Percentiles rank a stretch among this genome's conserved stretches.
Evolutionary conservation across 2,888 invertebrate species (phyloP).

Genomic region (Zhuqinia jingwanae): DNA sequence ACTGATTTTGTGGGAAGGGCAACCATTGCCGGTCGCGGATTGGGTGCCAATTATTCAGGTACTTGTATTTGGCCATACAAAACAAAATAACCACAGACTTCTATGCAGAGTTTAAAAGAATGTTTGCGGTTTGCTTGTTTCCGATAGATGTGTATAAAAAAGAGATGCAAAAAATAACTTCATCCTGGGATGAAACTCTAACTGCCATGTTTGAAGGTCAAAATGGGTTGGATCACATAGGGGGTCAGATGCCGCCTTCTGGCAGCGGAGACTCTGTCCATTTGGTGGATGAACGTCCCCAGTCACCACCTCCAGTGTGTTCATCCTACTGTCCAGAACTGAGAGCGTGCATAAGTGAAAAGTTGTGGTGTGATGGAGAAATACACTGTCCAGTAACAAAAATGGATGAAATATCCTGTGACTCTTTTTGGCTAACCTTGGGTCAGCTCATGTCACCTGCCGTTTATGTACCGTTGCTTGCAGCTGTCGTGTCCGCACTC

Average conservation of each 20-base stretch:
- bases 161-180: slow-evolving; percentile 54
- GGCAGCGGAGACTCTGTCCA: slow-evolving; percentile 82
- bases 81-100: no score
- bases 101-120: neutral
- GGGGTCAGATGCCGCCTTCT: slow-evolving; percentile 80
- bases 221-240: slow-evolving; percentile 82
- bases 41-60: slow-evolving; percentile 66
- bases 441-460: slow-evolving; percentile 78
- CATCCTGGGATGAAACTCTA: slow-evolving; percentile 68
- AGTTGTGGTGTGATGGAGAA: slow-evolving; percentile 89
- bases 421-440: slow-evolving; percentile 78
- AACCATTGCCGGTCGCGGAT: slow-evolving; percentile 50
- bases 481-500: slow-evolving; percentile 76
- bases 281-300: slow-evolving; percentile 83
- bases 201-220: slow-evolving; percentile 83
- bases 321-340: slow-evolving; percentile 89
- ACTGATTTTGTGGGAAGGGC: slow-evolving; percentile 51
- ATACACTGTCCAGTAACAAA: slow-evolving; percentile 76
- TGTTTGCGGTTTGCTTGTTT: neutral
- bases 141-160: slow-evolving; percentile 49
- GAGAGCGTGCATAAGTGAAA: slow-evolving; percentile 90
- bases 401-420: slow-evolving; percentile 77
- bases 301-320: slow-evolving; percentile 86
- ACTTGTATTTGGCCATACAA: no score
- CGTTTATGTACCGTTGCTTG: slow-evolving; percentile 78